A percentile compares a stretch with the other conserved stretches of the same genome.
These are phyloP conservation scores for Gortyna flavago DNA, from an alignment of 2,888 invertebrate species.

Conservation along the genomic window DNA sequence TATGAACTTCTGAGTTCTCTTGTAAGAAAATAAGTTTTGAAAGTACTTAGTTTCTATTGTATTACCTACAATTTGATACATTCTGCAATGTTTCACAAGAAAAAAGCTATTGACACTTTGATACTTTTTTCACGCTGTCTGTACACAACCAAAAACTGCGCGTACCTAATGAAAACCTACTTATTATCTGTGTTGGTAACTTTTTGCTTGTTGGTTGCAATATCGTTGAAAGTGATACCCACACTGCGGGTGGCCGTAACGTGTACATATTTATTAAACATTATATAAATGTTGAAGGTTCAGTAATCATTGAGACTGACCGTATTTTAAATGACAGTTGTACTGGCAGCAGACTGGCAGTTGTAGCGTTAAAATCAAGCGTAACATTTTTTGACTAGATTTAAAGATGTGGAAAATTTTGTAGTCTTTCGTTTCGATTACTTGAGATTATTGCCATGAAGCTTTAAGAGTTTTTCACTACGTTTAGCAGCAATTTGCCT, in stretches of 20 bases:
- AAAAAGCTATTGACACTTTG: constrained; percentile 16
- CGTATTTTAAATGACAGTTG: constrained; percentile 47
- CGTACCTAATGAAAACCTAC: constrained; percentile 47
- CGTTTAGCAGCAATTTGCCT: neutral
- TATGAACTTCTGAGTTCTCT: neutral
- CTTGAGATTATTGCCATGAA: neutral
- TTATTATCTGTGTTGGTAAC: constrained; percentile 56
- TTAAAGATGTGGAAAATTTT: constrained; percentile 17
- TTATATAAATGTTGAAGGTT: constrained; percentile 57
- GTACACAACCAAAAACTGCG: constrained; percentile 31
- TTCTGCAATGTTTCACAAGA: neutral
- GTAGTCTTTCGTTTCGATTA: constrained; percentile 11
- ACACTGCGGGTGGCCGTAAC: constrained; percentile 66
- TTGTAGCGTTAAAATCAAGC: constrained; percentile 21
- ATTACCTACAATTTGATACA: too few relatives aligned
- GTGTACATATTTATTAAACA: constrained; percentile 49
- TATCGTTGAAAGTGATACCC: constrained; percentile 66
- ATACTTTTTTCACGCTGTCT: neutral
- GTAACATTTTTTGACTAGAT: constrained; percentile 23
- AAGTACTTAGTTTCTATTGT: constrained; percentile 1
- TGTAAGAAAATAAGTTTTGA: neutral
- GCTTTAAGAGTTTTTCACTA: neutral
- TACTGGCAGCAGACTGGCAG: too few relatives aligned
- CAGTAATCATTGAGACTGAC: constrained; percentile 45
- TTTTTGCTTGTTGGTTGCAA: constrained; percentile 62